These are phyloP conservation scores for Yponomeuta sedellus DNA, from an alignment of 2,888 invertebrate genomes.

Conservation along the genomic window DNA sequence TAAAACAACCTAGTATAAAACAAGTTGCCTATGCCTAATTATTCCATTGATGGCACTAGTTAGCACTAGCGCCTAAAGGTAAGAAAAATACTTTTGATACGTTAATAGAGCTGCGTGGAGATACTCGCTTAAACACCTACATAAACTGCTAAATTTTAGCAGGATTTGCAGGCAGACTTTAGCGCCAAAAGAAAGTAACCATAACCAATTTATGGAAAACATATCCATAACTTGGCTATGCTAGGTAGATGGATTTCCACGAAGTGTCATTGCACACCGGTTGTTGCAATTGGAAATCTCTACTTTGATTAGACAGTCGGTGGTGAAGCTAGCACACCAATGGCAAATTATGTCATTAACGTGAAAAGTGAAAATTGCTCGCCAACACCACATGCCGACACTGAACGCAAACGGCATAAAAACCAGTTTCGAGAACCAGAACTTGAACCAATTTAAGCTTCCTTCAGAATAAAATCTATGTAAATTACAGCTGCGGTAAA, in stretches of 20 bases:
- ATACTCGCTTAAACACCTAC: too few species aligned
- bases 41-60: too few species aligned
- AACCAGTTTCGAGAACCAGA: neutral
- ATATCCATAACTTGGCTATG: neutral
- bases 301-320: constrained; percentile 12
- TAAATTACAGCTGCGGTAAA: neutral
- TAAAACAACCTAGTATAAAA: too few species aligned
- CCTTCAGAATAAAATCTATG: neutral
- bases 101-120: too few species aligned
- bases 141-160: neutral
- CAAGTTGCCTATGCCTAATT: too few species aligned
- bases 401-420: neutral
- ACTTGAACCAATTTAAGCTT: too few species aligned
- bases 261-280: neutral
- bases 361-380: constrained; percentile 16
- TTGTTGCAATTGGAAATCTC: constrained; percentile 6
- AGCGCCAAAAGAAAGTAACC: neutral
- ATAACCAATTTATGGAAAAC: neutral
- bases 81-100: too few species aligned
- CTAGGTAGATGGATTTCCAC: neutral
- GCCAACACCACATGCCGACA: neutral
- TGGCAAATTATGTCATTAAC: constrained; percentile 14
- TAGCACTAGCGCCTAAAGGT: too few species aligned
- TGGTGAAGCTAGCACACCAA: neutral
- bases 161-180: neutral